These are phyloP conservation scores for Chrysaora quinquecirrha DNA, from an alignment of 30 jellyfish, hydroid and myxozoan species.

Conservation along the genomic window DNA sequence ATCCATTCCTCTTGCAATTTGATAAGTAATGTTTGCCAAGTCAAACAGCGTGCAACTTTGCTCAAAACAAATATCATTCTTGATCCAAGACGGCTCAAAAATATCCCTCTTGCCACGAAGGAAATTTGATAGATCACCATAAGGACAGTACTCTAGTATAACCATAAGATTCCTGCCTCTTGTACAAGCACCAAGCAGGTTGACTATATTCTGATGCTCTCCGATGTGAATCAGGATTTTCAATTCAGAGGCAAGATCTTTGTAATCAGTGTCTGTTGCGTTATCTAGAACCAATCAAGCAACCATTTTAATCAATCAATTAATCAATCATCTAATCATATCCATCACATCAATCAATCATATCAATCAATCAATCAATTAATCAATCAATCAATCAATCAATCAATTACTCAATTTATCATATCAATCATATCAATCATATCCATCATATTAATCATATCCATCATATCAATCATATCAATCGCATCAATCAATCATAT, in stretches of 20 bases:
- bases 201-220: slow-evolving; percentile 86
- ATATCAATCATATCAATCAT: no score
- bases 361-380: no score
- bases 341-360: no score
- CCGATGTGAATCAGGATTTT: slow-evolving; percentile 93
- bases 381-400: no score
- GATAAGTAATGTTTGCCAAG: slow-evolving; percentile 70
- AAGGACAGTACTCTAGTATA: slow-evolving; percentile 88
- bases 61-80: slow-evolving; percentile 33
- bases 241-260: slow-evolving; percentile 94
- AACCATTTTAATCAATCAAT: no score
- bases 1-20: slow-evolving; percentile 93
- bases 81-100: slow-evolving; percentile 78
- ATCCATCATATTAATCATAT: no score
- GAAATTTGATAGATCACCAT: slow-evolving; percentile 83
- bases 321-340: no score
- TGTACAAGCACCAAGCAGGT: slow-evolving; percentile 95
- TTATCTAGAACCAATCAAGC: no score
- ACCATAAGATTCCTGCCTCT: slow-evolving; percentile 79
- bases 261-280: slow-evolving; percentile 81
- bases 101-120: slow-evolving; percentile 70
- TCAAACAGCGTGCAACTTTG: slow-evolving; percentile 60
- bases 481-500: no score
- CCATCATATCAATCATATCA: no score
- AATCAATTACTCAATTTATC: no score